These are phyloP conservation scores for Gallinago nigripennis DNA, from an alignment of 2,797 vertebrate species.

Conservation along the genomic window DNA sequence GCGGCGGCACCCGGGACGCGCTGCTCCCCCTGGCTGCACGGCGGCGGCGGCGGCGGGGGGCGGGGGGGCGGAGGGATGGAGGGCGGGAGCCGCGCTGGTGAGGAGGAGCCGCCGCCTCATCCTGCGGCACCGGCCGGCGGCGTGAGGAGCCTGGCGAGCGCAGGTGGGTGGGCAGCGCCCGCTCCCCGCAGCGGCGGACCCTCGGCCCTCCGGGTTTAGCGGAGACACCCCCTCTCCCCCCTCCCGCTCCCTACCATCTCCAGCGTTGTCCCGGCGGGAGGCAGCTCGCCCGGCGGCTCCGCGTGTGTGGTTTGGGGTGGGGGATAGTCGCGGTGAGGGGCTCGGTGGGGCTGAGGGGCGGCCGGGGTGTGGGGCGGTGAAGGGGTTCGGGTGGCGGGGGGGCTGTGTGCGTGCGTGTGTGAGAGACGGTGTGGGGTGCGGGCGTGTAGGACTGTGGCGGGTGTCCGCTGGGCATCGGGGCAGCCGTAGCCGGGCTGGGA, in stretches of 20 bases:
- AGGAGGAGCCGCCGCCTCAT: background rate
- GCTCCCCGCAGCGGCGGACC: background rate
- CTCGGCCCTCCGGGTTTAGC: background rate
- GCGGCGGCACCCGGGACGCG: background rate
- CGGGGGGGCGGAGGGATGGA: background rate
- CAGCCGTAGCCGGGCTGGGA: background rate
- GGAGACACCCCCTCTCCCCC: background rate
- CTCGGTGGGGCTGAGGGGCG: background rate
- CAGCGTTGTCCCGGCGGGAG: background rate
- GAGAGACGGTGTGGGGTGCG: background rate
- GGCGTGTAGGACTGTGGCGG: background rate
- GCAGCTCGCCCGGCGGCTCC: background rate
- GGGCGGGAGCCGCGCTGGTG: background rate
- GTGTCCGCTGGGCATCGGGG: background rate
- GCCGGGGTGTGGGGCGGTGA: background rate
- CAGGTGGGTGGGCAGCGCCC: slow-evolving; percentile 52
- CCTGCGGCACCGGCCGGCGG: slow-evolving; percentile 45
- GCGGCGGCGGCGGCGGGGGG: background rate
- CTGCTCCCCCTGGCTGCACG: background rate
- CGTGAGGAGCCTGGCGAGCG: background rate
- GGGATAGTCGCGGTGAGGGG: background rate
- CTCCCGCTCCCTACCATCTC: too few relatives aligned
- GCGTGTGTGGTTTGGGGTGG: background rate
- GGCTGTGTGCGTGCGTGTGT: background rate
- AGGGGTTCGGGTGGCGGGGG: background rate